Evolutionary conservation across 2,797 vertebrate genomes (phyloP), one percentile per base, ranked within the genome.

Genomic region (Diplodus sargus): DNA sequence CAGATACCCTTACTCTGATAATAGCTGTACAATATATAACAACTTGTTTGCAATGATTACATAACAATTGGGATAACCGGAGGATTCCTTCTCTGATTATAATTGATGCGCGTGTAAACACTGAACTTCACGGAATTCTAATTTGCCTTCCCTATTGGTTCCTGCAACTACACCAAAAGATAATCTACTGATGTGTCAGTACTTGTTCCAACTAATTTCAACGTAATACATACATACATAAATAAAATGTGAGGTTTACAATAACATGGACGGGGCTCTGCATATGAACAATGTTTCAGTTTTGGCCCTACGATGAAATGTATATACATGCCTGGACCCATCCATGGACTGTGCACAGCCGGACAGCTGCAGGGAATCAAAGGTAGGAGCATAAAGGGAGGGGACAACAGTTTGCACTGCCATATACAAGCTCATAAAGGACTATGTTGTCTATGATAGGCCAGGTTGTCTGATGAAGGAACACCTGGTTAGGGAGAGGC

Each of bases 291-390:
- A 82, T 86, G 88, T 94, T 94, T 91, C 86, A 88, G 91, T 90
- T 92, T 88, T 73, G 83, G 90, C 89, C 89, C 87, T 89, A 86
- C 86, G 79, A 78, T 91, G 84, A 91, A 89, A 89, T 89, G 68
- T 69, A 72, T 75, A 88, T 90, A 92, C 94, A 92, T 90, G 94
- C 85, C 91, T 83, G 83, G 89, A 93, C 93, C 74, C 70, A 94
- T 92, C 82, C 81, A 82, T 85, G 86, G 79, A 83, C 88, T 90
- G 72, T 90, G 80, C 91, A 88, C 85, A 91, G 85, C 78, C 16
- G 45, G 82, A 90, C 95, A 96, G 95, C 95, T 96, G 94, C 90
- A 93, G 86, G 39, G 86, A 95, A 94, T 95, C 93, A 95, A 95
- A 96, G 92, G 79, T 73, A 88, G 51, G 30, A 66, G 17, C 73